Base-by-base conservation (phyloP, 2,888 invertebrate genomes). In the Drosophila recens region DNA sequence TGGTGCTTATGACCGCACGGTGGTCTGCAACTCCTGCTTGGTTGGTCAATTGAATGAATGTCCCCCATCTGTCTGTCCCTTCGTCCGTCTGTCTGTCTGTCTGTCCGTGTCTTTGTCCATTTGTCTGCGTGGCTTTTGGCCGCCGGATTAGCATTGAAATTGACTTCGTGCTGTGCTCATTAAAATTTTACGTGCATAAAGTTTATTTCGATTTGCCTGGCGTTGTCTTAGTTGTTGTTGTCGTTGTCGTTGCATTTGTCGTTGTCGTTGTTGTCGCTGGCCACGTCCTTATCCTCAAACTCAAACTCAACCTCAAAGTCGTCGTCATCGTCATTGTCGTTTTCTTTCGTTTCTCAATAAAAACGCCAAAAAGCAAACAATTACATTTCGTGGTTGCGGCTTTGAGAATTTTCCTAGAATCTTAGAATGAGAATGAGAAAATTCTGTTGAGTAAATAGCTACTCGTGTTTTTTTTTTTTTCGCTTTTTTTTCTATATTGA, bases 131-230 rank as follows among this genome's bases (percentile, higher is more conserved):
- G 65, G 45, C 61, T 42, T 51, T 69, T 89, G 79, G 82, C 78
- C 85, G 80, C 78, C 86, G 86, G 90, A 89, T 86, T 86, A 89
- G 86, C 86, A 86, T 89, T 86, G 86, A 86, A 86, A 86, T 86
- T 86, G 86, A 87, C 88, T 86, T 86, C 86, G 86, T 86, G 86
- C 86, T 85, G 89, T 74, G 90, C 86, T 86, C 86, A 86, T 86
- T 86, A 86, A 89, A 86, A 89, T 89, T 86, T 89, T 89, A 86
- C 86, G 90, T 86, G 86, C 85, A 85, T 85, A 86, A 86, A 89
- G 80, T 89, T 82, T 78, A 85, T 87, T 87, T 86, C 89, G 85
- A 84, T 89, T 89, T 88, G 72, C 63, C 54, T 71, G 52, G 30
- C 75, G 66, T 68, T 81, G 79, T 77, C 58, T 42, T n/a, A 40